These are phyloP conservation scores for Nephrotoma guestfalica DNA, from an alignment of 2,888 invertebrate genomes.

Conservation along the genomic window DNA sequence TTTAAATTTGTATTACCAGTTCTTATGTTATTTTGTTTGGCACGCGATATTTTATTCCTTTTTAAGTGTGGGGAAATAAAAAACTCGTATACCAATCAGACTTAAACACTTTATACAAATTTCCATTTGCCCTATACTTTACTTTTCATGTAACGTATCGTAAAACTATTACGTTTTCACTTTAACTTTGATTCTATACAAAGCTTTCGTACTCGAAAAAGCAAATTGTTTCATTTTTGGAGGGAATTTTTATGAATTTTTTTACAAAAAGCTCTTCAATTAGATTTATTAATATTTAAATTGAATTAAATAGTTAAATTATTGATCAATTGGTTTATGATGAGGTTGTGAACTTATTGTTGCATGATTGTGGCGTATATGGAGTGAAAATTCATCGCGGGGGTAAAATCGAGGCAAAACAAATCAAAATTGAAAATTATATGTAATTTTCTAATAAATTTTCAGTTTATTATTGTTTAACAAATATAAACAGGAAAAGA, in stretches of 20 bases:
- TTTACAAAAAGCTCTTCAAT: background rate
- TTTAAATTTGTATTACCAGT: background rate
- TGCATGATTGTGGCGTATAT: background rate
- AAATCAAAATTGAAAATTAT: background rate
- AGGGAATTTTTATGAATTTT: background rate
- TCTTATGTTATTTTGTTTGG: background rate
- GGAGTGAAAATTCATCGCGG: background rate
- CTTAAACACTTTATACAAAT: background rate
- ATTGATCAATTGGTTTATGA: background rate
- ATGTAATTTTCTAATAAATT: background rate
- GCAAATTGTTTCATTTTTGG: background rate
- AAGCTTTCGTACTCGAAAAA: background rate
- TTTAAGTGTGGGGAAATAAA: background rate
- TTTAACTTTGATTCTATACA: background rate
- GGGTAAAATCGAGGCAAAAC: background rate
- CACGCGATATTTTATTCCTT: background rate
- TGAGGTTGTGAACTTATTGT: background rate
- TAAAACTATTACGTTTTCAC: background rate
- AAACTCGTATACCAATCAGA: background rate
- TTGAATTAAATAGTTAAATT: background rate
- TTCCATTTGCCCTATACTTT: background rate
- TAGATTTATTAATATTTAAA: background rate
- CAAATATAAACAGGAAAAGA: background rate
- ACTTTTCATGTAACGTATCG: background rate
- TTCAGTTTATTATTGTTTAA: background rate